These are phyloP conservation scores for Phocoena phocoena DNA, from an alignment of 2,113 vertebrate species.

Conservation along the genomic window DNA sequence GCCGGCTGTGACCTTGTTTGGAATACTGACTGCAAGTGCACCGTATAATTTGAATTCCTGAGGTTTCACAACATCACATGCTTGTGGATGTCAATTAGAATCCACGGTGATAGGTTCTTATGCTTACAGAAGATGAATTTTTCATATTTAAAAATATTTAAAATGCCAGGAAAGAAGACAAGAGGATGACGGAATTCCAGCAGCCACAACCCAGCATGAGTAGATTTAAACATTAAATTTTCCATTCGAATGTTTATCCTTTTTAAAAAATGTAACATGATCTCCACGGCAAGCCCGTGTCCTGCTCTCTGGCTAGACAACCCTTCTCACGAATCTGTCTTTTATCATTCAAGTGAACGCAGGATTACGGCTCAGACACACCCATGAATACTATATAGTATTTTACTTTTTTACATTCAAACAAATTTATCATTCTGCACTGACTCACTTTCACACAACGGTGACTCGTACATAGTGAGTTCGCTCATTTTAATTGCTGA, in stretches of 20 bases:
- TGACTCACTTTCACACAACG: background rate
- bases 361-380: too few relatives aligned
- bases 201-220: too few relatives aligned
- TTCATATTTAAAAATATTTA: background rate
- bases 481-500: background rate
- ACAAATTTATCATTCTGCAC: too few relatives aligned
- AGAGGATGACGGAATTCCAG: background rate
- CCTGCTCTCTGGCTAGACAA: accelerated
- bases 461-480: too few relatives aligned
- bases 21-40: accelerated
- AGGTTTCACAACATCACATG: background rate
- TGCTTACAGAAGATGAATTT: background rate
- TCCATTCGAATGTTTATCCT: background rate
- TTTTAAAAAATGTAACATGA: accelerated
- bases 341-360: background rate
- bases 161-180: background rate
- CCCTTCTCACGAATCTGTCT: background rate
- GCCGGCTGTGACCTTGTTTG: too few relatives aligned
- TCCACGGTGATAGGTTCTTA: background rate
- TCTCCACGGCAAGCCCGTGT: background rate
- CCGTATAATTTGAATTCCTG: background rate
- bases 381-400: too few relatives aligned
- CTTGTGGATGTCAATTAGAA: background rate
- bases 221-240: background rate
- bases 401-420: background rate